phyloP scores from a whole-genome alignment of 2,113 vertebrate species.

The Jaculus jaculus region DNA sequence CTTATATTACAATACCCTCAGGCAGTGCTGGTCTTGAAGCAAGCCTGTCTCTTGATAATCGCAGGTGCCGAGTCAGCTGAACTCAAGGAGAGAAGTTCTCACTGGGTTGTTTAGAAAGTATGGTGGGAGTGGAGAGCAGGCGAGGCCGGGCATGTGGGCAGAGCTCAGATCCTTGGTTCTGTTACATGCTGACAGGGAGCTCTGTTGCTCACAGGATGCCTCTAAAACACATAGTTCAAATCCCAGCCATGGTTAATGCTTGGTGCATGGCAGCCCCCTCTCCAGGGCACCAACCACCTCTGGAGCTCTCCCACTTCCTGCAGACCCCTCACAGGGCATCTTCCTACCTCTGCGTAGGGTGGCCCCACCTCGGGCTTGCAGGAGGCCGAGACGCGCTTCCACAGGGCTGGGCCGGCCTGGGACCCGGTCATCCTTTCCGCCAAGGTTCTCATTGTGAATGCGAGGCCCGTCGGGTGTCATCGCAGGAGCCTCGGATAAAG shows the following conservation, averaged over 20 bases:
- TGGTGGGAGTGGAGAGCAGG: rapidly evolving
- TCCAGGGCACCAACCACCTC: rapidly evolving
- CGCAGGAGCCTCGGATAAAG: slow-evolving; percentile 80
- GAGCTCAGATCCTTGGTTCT: background rate
- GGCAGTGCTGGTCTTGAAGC: background rate
- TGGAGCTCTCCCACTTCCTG: background rate
- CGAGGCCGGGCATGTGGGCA: rapidly evolving
- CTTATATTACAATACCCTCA: rapidly evolving
- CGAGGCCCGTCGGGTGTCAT: background rate
- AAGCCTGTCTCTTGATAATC: rapidly evolving
- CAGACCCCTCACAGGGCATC: too few species aligned
- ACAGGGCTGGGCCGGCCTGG: rapidly evolving
- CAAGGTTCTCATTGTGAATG: slow-evolving; percentile 37
- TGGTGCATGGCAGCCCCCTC: background rate
- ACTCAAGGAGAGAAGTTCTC: rapidly evolving
- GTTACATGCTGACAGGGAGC: rapidly evolving
- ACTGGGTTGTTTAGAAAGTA: rapidly evolving
- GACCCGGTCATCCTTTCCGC: background rate
- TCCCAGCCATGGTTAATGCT: rapidly evolving
- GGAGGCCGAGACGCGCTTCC: background rate
- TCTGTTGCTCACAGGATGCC: rapidly evolving
- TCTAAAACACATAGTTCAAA: rapidly evolving
- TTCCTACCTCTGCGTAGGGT: rapidly evolving
- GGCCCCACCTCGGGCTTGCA: rapidly evolving
- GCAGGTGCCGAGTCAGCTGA: rapidly evolving